These are phyloP conservation scores for Tipula unca DNA, from an alignment of 2,888 invertebrate genomes.

Conservation along the genomic window DNA sequence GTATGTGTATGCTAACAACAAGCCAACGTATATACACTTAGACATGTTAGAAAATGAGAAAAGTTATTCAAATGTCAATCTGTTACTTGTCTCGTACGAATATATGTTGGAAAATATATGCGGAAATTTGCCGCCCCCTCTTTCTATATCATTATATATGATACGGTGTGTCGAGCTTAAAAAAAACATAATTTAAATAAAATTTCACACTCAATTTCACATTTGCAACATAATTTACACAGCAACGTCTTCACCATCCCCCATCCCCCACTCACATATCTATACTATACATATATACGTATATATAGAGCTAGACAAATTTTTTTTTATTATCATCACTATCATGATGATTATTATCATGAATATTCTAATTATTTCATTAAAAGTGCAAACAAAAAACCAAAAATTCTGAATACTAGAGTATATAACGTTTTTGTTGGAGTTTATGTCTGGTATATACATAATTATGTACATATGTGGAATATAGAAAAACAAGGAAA, in stretches of 20 bases:
- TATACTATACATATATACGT: not conserved
- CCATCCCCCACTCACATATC: not conserved
- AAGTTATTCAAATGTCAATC: not conserved
- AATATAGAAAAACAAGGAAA: no score
- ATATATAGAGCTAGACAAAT: not conserved
- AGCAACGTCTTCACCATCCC: not conserved
- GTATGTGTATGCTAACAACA: no score
- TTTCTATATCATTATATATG: not conserved
- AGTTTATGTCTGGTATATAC: not conserved
- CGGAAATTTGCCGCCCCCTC: not conserved
- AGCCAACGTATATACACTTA: not conserved
- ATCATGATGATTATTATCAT: not conserved
- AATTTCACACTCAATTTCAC: not conserved
- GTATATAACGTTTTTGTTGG: not conserved
- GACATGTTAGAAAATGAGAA: not conserved
- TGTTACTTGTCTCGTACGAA: not conserved
- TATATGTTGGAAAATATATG: not conserved
- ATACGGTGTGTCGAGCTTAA: not conserved
- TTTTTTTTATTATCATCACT: not conserved
- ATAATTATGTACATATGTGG: not conserved
- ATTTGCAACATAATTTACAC: not conserved
- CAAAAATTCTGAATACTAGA: not conserved
- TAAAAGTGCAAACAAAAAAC: not conserved
- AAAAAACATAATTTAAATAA: not conserved
- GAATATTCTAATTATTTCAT: slow-evolving; percentile 8